Evolutionary conservation across 2,797 vertebrate species (phyloP).

Genomic region (Acipenser ruthenus): DNA sequence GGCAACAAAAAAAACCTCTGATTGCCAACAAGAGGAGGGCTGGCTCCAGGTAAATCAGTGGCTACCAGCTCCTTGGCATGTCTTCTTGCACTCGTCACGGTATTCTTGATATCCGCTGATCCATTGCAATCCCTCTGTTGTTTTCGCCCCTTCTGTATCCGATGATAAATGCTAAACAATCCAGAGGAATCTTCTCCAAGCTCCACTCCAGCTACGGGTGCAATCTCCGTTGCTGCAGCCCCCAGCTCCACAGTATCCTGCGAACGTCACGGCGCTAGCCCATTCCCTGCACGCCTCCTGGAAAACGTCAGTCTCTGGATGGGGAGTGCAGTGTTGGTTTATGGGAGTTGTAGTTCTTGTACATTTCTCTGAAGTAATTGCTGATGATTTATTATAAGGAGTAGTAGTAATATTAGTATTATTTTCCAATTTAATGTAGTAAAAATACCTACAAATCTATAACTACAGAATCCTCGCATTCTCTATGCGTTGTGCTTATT

Average conservation of each 20-base stretch:
- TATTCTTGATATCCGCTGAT: conserved; percentile 5
- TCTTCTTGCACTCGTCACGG: not conserved
- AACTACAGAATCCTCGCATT: too few relatives aligned
- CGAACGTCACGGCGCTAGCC: conserved; percentile 36
- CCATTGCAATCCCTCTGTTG: not conserved
- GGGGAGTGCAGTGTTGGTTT: too few relatives aligned
- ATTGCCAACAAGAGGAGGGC: not conserved
- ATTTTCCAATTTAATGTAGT: too few relatives aligned
- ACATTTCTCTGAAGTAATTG: too few relatives aligned
- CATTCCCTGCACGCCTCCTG: conserved; percentile 36
- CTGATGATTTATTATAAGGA: too few relatives aligned
- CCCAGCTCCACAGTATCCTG: conserved; percentile 38
- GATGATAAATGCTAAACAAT: not conserved
- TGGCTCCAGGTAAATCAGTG: conserved; percentile 19
- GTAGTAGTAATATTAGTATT: too few relatives aligned
- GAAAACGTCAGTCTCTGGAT: conserved; percentile 17
- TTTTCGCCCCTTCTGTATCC: not conserved
- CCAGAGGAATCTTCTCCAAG: conserved; percentile 7
- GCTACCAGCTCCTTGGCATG: conserved; percentile 12
- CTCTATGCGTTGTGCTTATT: too few relatives aligned
- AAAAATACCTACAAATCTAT: too few relatives aligned
- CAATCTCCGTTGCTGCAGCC: conserved; percentile 30
- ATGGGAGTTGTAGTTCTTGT: too few relatives aligned
- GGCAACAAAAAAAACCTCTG: not conserved
- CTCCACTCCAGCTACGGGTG: conserved; percentile 19